These are phyloP conservation scores for Fundulus diaphanus DNA, from an alignment of 2,797 vertebrate genomes.

Conservation along the genomic window DNA sequence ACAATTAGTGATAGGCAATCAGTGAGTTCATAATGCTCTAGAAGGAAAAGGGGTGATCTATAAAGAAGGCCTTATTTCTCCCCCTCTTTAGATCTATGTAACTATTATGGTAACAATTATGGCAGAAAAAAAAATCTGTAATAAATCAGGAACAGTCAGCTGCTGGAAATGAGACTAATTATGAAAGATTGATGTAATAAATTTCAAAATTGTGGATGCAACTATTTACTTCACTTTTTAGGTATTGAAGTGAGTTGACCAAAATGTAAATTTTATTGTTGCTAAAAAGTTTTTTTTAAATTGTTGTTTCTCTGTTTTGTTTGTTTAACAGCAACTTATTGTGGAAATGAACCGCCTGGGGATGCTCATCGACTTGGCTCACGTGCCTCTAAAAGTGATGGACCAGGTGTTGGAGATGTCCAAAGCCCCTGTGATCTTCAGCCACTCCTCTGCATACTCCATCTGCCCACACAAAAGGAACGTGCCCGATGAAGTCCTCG, in stretches of 20 bases:
- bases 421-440: constrained; percentile 91
- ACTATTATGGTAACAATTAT: not conserved
- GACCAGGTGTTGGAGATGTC: constrained; percentile 81
- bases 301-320: not conserved
- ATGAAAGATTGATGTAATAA: not conserved
- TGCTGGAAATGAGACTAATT: not conserved
- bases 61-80: not conserved
- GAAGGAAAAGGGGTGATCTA: not conserved
- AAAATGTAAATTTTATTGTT: not conserved
- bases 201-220: too few relatives aligned
- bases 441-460: constrained; percentile 90
- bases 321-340: constrained; percentile 79
- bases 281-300: not conserved
- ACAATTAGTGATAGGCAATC: not conserved
- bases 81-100: not conserved
- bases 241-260: not conserved
- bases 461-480: constrained; percentile 85
- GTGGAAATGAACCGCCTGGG: constrained; percentile 94
- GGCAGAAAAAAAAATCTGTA: not conserved
- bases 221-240: too few relatives aligned
- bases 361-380: constrained; percentile 92
- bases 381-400: constrained; percentile 87
- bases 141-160: not conserved
- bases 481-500: constrained; percentile 89
- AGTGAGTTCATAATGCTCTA: not conserved